phyloP scores from a whole-genome alignment of 2,888 invertebrate species.

The Parnassius apollo region DNA sequence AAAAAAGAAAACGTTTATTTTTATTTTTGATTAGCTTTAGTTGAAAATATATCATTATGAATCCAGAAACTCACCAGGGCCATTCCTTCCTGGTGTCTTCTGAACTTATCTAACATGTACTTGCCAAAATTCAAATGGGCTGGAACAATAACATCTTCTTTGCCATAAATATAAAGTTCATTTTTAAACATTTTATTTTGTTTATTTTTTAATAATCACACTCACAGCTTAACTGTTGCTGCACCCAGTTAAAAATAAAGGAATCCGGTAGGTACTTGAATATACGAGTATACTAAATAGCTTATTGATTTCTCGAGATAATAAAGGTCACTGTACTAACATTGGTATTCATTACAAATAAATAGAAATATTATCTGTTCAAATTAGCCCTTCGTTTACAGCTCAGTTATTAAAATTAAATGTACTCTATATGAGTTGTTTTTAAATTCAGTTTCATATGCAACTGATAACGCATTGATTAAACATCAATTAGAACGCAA shows the following conservation, averaged over 20 bases:
- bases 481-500: no score
- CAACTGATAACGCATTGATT: no score
- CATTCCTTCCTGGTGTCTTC: background rate
- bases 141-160: slow-evolving; percentile 49
- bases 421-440: no score
- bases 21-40: no score
- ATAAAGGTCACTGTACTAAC: slow-evolving; percentile 57
- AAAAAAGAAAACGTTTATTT: background rate
- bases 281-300: slow-evolving; percentile 51
- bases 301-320: slow-evolving; percentile 58
- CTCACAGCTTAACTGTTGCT: no score
- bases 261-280: slow-evolving; percentile 31
- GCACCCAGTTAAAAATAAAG: no score
- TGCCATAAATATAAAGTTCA: background rate
- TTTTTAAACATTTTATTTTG: slow-evolving; percentile 32
- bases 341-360: slow-evolving; percentile 57
- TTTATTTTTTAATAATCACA: no score
- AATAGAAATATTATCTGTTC: slow-evolving; percentile 38
- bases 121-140: slow-evolving; percentile 64
- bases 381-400: no score
- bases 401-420: no score
- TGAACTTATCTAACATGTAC: slow-evolving; percentile 43
- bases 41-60: no score
- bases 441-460: no score
- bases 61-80: background rate